Evolutionary conservation across 2,797 vertebrate genomes (phyloP), one percentile per base, ranked within the genome.

Genomic region (Etheostoma nigrum): DNA sequence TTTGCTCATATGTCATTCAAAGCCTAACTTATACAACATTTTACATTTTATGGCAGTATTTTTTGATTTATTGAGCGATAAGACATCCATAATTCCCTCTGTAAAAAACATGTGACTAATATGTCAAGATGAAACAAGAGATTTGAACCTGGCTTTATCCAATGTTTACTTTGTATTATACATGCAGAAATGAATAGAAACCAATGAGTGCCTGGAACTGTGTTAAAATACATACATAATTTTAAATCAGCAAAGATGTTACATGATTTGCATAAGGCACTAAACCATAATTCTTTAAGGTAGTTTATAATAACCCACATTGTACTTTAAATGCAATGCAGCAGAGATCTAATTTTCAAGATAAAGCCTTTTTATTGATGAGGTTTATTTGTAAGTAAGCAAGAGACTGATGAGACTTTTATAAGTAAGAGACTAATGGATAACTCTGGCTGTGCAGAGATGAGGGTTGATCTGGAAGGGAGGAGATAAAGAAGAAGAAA

Each of bases 401-500:
- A 4, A 60, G 87, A 81, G 75, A 64, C 74, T 83, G 87, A 87
- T 81, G 83, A 25, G 25, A 25, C 25, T 25, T 25, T 25, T 25
- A 25, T 4, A 25, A 72, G 61, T 10, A 4, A 60, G 87, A 81
- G 75, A 64, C 74, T 83, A 86, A 87, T 81, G 83, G 72, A 83
- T 82, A 42, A 52, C 60, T 25, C 25, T 4, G 66, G 21, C 54
- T 76, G 27, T 58, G 21, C 45, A 52, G 49, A 67, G 36, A 47
- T 13, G 76, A 74, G 11, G 51, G 4, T 23, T 2, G 25, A 72
- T 36, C 54, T 79, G 76, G 71, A 76, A 63, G 54, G 64, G 79
- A 75, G 60, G 48, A 72, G 68, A 81, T 60, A 59, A 63, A 79
- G 53, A 72, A 10, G 27, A 19, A 54, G 51, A 65, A 60, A 59